Conservation (phyloP, 2,113 vertebrate genomes). For the Pungitius pungitius region DNA sequence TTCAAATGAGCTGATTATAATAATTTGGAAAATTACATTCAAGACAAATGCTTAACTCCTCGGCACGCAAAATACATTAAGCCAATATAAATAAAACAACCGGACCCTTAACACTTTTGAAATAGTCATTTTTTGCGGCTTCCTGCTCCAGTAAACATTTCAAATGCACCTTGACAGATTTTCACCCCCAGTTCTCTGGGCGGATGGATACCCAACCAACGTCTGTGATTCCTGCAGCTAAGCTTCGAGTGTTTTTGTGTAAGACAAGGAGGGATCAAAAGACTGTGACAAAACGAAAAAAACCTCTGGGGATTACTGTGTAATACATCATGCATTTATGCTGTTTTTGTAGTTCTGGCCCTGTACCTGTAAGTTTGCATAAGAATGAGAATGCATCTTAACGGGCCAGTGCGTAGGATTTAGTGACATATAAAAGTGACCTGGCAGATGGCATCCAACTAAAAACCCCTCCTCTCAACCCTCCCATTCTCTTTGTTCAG, state of each 20-base stretch:
- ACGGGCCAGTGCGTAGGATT: neutral
- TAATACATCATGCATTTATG: slow-evolving; percentile 27
- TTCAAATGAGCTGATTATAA: slow-evolving; percentile 59
- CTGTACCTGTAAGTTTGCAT: neutral
- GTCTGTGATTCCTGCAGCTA: slow-evolving; percentile 36
- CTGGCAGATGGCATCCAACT: neutral
- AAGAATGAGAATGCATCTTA: neutral
- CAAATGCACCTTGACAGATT: slow-evolving; percentile 38
- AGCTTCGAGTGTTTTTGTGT: slow-evolving; percentile 31
- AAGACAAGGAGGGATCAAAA: slow-evolving; percentile 49
- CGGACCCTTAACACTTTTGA: slow-evolving; percentile 42
- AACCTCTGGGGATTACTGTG: slow-evolving; percentile 27
- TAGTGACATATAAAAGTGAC: neutral
- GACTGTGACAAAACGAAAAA: slow-evolving; percentile 47
- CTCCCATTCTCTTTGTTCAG: too few relatives aligned
- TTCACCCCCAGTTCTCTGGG: slow-evolving; percentile 26
- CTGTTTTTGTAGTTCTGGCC: neutral
- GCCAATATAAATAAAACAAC: slow-evolving; percentile 60
- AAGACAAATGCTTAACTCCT: slow-evolving; percentile 51
- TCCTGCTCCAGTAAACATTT: slow-evolving; percentile 57
- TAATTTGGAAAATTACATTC: slow-evolving; percentile 61
- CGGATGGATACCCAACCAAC: slow-evolving; percentile 29
- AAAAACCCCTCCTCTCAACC: neutral
- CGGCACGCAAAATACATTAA: slow-evolving; percentile 48
- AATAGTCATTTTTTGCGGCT: slow-evolving; percentile 46